Conservation (phyloP, 2,888 invertebrate genomes). For the Tipula vernalis region DNA sequence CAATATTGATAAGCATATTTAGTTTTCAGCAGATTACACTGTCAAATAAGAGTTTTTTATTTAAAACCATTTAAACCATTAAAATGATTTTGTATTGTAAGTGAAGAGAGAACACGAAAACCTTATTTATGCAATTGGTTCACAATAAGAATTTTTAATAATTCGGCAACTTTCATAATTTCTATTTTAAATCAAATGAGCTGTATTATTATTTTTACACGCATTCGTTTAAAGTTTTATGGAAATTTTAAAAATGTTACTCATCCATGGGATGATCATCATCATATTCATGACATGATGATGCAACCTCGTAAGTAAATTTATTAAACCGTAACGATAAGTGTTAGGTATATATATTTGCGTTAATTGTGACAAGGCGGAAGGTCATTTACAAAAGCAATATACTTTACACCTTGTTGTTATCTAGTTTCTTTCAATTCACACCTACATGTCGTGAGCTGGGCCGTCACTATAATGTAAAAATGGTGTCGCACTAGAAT, state of each 20-base stretch:
- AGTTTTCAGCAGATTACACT: too few relatives aligned
- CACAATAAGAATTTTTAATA: not conserved
- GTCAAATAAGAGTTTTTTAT: too few relatives aligned
- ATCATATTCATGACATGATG: not conserved
- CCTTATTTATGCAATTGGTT: not conserved
- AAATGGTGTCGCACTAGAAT: not conserved
- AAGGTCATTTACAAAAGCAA: not conserved
- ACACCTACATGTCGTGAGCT: not conserved
- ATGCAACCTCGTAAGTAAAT: not conserved
- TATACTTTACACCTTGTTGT: not conserved
- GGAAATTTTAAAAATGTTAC: not conserved
- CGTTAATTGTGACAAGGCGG: not conserved
- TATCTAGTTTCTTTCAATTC: not conserved
- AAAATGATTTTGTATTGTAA: too few relatives aligned
- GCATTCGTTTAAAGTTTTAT: not conserved
- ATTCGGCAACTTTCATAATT: not conserved
- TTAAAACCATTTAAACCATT: too few relatives aligned
- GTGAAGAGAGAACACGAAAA: not conserved
- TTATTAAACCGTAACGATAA: not conserved
- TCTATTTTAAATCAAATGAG: not conserved
- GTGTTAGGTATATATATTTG: not conserved
- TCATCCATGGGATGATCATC: not conserved
- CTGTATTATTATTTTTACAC: not conserved
- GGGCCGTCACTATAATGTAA: not conserved
- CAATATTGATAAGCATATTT: too few relatives aligned